Percentiles rank a stretch among this genome's conserved stretches.
These are phyloP conservation scores for Nasonia longicornis DNA, from an alignment of 1,140 invertebrate genomes.

Conservation along the genomic window DNA sequence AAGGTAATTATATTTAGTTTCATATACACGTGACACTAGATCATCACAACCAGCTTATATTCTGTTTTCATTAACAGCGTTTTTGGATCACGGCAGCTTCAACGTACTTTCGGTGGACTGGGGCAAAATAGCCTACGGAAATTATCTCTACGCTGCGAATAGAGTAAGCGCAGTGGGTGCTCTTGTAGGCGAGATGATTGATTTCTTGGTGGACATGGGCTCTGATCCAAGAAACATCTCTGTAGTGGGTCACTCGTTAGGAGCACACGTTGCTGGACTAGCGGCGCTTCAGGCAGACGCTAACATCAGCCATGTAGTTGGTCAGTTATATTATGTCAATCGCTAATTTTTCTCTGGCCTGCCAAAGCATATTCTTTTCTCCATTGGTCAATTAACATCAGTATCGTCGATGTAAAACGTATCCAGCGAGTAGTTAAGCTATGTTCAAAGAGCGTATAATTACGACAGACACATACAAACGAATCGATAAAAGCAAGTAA, in stretches of 20 bases:
- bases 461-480: no score
- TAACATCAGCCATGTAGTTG: neutral
- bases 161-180: neutral
- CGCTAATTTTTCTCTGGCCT: no score
- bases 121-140: neutral
- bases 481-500: no score
- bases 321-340: neutral
- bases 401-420: no score
- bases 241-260: neutral
- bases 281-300: neutral
- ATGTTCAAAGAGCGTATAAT: no score
- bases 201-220: neutral
- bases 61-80: neutral
- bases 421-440: no score
- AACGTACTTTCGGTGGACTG: neutral
- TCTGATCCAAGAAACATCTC: neutral
- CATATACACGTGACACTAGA: no score
- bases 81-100: neutral
- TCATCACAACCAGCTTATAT: no score
- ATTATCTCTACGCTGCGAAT: neutral
- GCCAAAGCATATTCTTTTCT: no score
- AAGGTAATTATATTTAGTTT: neutral
- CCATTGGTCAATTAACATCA: no score
- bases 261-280: neutral
- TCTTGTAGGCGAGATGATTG: neutral